phyloP scores from a whole-genome alignment of 2,888 invertebrate species.

The Synanthedon formicaeformis region DNA sequence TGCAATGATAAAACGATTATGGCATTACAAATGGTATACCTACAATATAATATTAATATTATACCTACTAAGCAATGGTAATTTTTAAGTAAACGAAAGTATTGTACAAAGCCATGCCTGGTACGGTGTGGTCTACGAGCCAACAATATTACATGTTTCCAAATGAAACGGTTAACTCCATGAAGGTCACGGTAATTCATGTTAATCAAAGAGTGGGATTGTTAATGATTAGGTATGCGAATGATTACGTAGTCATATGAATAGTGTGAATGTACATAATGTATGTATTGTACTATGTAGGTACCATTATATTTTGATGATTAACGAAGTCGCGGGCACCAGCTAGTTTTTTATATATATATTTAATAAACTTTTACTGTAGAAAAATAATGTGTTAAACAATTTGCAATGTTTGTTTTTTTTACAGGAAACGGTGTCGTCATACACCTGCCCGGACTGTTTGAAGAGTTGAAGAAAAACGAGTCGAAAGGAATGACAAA shows the following conservation, averaged over 20 bases:
- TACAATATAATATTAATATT: neutral
- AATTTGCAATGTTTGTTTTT: neutral
- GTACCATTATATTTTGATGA: no score
- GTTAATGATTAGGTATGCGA: conserved; percentile 2
- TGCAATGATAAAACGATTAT: neutral
- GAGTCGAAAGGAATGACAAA: conserved; percentile 87
- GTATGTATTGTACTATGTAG: no score
- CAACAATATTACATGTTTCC: conserved; percentile 1
- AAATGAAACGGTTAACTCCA: conserved; percentile 5
- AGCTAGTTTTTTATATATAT: no score
- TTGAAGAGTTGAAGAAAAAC: conserved; percentile 94
- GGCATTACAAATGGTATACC: neutral
- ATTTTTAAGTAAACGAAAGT: neutral
- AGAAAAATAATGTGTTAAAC: no score
- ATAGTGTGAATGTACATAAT: no score
- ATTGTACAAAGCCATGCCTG: conserved; percentile 17
- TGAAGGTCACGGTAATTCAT: conserved; percentile 1
- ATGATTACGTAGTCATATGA: neutral
- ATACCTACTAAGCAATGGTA: neutral
- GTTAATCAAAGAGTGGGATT: neutral
- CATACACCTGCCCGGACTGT: conserved; percentile 94
- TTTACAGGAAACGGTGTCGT: conserved; percentile 95
- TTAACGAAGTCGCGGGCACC: no score
- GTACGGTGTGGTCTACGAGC: conserved; percentile 10
- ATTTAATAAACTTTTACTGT: no score